Base-by-base conservation (phyloP, 2,888 invertebrate genomes). In the Andrena fulva region DNA sequence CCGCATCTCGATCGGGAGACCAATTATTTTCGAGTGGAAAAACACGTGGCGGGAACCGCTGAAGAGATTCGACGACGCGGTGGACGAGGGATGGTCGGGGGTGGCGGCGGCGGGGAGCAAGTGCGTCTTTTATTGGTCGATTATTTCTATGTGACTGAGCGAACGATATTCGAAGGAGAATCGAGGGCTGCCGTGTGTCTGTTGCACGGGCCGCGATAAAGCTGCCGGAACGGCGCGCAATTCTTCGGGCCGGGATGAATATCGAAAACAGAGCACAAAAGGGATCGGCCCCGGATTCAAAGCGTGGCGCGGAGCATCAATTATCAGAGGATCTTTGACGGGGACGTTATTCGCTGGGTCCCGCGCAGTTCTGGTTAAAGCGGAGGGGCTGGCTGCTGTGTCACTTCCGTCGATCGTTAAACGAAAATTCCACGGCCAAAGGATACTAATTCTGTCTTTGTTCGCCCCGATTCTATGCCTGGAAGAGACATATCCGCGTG, bases 1-100 rank as follows among this genome's bases (percentile, higher is more conserved):
- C 59, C 60, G 74, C 75, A 69, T 85, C 60, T 78, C 73, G 82
- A 84, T 82, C 76, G 72, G 48, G 59, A 50, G 71, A 73, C 35
- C 78, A 85, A 86, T 87, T 86, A 87, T 85, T 85, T 76, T 80
- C 84, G 59, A 77, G 68, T 70, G 64, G 76, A 82, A 79, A 76
- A 85, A 68, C 31, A 68, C 73, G 56, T 24, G 24, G 33, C 56
- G 54, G 69, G 63, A 84, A 62, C 29, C 29, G 59, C 27, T 29
- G 74, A 60, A 62, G 59, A 73, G 73, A 75, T 72, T 80, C 63
- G 68, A 66, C 60, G 29, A 63, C 59, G 12, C 63, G n/a, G 69
- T 50, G 67, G 24, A 42, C 54, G 29, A n/a, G 24, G 27, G 42
- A 1, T 5, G 42, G 4, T 1, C 12, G 24, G 31, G 60, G 7